phyloP scores from a whole-genome alignment of 2,797 vertebrate genomes.

The Lacerta viridis region DNA sequence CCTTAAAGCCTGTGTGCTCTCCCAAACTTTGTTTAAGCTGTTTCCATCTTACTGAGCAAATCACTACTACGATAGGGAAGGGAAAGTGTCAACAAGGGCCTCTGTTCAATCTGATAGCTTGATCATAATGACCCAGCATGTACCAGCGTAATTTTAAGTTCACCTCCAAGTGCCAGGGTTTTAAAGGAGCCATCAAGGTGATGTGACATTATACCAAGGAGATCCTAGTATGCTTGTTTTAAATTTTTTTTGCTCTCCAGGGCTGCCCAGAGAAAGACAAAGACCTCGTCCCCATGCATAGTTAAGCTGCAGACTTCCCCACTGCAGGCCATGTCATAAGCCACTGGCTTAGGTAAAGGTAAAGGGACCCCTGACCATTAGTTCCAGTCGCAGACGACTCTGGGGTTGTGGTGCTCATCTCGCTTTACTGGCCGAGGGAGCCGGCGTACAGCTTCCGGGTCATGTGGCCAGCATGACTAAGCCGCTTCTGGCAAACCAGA shows the following conservation, averaged over 20 bases:
- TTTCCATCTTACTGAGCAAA: background rate
- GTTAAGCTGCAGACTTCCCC: no score
- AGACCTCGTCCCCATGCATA: background rate
- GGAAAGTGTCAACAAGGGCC: background rate
- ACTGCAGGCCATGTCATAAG: no score
- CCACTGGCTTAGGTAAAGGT: no score
- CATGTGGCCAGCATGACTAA: no score
- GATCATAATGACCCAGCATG: background rate
- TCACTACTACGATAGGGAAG: no score
- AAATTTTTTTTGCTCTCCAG: background rate
- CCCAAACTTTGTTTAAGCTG: background rate
- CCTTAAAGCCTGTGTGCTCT: background rate
- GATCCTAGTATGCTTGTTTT: background rate
- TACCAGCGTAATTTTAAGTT: background rate
- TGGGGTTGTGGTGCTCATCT: no score
- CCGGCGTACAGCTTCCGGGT: no score
- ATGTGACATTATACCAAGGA: background rate
- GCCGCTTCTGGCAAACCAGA: no score
- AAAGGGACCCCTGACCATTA: no score
- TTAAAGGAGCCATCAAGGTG: background rate
- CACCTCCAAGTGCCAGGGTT: constrained; percentile 15
- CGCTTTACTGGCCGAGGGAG: no score
- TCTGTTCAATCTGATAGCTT: background rate
- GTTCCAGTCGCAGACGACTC: no score
- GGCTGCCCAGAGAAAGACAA: background rate